These are phyloP conservation scores for Pampusana beccarii DNA, from an alignment of 2,113 vertebrate species.

Conservation along the genomic window DNA sequence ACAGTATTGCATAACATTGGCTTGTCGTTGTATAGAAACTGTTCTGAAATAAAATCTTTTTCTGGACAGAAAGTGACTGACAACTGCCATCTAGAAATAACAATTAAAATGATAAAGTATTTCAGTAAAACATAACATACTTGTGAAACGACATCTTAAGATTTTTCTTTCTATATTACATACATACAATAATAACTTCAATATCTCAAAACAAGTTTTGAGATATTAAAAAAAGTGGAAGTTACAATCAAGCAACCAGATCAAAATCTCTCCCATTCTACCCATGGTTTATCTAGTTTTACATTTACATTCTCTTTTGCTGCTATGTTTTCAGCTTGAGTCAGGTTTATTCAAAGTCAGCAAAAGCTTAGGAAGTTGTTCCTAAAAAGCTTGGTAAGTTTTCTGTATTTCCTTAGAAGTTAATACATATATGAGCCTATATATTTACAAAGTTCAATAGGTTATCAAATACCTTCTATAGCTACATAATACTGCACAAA, in stretches of 20 bases:
- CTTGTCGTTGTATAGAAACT: not conserved
- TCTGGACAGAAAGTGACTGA: not conserved
- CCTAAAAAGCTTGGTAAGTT: not conserved
- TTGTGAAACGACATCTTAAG: not conserved
- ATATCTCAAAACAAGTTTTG: not conserved
- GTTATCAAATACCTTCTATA: not conserved
- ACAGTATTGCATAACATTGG: not conserved
- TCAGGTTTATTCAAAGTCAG: not conserved
- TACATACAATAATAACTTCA: not conserved
- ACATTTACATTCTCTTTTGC: not conserved
- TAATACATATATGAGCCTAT: not conserved
- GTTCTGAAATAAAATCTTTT: not conserved
- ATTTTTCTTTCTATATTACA: not conserved
- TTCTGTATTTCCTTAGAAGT: not conserved
- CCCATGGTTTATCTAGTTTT: not conserved
- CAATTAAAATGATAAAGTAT: not conserved
- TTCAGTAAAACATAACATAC: not conserved
- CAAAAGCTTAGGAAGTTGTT: not conserved
- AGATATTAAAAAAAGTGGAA: not conserved
- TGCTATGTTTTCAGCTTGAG: not conserved
- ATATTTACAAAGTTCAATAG: not conserved
- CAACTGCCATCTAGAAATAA: not conserved
- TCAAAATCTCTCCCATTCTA: not conserved
- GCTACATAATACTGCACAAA: not conserved
- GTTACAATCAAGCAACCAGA: not conserved